phyloP scores from a whole-genome alignment of 2,888 invertebrate genomes.

The Xanthia icteritia region DNA sequence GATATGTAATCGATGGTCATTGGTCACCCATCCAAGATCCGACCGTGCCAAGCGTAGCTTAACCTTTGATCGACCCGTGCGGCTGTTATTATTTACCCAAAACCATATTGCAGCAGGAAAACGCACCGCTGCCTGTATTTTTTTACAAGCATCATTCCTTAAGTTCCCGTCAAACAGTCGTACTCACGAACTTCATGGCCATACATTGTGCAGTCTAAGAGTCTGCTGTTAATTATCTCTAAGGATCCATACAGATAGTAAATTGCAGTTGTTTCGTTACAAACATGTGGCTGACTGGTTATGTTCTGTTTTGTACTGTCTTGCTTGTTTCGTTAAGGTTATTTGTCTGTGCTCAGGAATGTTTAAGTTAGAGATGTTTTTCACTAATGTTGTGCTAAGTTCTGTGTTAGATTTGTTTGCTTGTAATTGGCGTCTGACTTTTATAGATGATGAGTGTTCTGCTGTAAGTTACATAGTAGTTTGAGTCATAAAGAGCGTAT shows the following conservation, averaged over 20 bases:
- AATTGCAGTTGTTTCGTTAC: slow-evolving; percentile 61
- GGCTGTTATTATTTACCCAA: neutral
- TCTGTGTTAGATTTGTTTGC: neutral
- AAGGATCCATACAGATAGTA: slow-evolving; percentile 52
- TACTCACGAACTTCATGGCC: slow-evolving; percentile 35
- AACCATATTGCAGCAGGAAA: neutral
- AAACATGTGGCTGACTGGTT: slow-evolving; percentile 25
- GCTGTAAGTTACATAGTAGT: neutral
- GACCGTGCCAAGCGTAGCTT: neutral
- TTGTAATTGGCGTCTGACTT: slow-evolving; percentile 2
- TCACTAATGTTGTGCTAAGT: neutral
- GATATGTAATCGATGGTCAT: too few relatives aligned
- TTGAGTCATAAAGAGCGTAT: neutral
- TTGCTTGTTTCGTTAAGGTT: slow-evolving; percentile 12
- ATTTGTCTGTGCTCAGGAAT: slow-evolving; percentile 25
- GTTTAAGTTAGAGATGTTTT: neutral
- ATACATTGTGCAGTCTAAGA: slow-evolving; percentile 39
- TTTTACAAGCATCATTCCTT: neutral
- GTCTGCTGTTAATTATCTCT: slow-evolving; percentile 65
- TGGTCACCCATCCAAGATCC: neutral
- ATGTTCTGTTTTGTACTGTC: slow-evolving; percentile 34
- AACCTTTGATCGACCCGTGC: neutral
- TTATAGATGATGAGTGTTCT: neutral
- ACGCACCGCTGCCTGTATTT: neutral
- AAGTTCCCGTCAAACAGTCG: neutral